Base-by-base conservation (phyloP, 2,113 vertebrate species). In the Monopterus albus region DNA sequence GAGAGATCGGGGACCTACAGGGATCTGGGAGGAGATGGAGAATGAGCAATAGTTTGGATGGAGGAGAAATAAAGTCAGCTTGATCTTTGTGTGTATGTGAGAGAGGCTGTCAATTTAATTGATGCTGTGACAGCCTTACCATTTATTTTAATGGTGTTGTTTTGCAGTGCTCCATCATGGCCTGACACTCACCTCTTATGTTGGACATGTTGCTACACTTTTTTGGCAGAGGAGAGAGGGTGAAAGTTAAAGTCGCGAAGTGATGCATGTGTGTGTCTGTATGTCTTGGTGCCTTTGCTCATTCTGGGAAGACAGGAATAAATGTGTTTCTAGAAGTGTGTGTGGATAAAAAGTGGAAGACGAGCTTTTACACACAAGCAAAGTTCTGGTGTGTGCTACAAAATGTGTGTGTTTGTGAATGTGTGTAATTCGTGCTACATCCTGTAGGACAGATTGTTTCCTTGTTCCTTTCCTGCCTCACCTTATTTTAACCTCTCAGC, bases 381-480 rank as follows among this genome's bases (percentile, higher is more conserved):
- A 21, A 55, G 17, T 47, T 53, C 36, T 36, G 3, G 53, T 20
- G 31, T 35, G 59, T 3, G 20, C 7, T 46, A 66, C 33, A 31
- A 18, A 12, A 18, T 2, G 2, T 60, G 7, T 23, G 49, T 50
- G 67, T 45, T 12, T 58, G 58, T 58, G 9, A 0, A 39, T 61
- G 38, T 31, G 28, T 40, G 12, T 65, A 28, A 52, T 74, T 45
- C 61, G 15, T 33, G 7, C 67, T 62, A 66, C 68, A 81, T 88
- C 86, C 78, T 76, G 45, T 33, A 83, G 90, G 91, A 93, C 87
- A 76, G 68, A 84, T 85, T 52, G 71, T 86, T 91, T 92, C 91
- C 89, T 80, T 29, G 47, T 75, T 76, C 68, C 15, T 77, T 89
- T 92, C 90, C 91, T 91, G 82, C 87, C 68, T 62, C 26, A 23